Evolutionary conservation across 2,888 invertebrate genomes (phyloP), one percentile per base, ranked within the genome.

Genomic region (Escarpia spicata): DNA sequence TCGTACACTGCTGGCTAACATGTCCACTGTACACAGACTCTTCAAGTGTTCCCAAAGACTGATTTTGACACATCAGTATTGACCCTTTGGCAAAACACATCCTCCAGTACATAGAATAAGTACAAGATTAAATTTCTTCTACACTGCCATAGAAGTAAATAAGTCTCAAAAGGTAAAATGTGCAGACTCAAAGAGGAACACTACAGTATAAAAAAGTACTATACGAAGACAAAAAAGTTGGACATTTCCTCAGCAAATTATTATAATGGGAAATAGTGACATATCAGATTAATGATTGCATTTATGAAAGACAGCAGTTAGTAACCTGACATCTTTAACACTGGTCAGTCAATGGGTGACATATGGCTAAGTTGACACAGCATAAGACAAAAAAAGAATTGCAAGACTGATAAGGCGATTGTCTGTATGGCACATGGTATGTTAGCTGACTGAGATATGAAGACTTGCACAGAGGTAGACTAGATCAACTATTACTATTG

Each of bases 171-270:
- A 26, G 37, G n/a, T 31, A 37, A 91, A 31, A 31, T 26, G 19
- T 91, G 91, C 91, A 91, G n/a, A 91, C 9, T 90, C 90, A 12
- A 90, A 6, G 91, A 31, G 91, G 91, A 12, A 91, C 19, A 31
- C 91, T 91, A 31, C 37, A 90, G 15, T 90, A 90, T 90, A 90
- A 90, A 90, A 90, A 90, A 12, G 90, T 90, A 19, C n/a, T 91
- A 31, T 91, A 91, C 31, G n/a, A 91, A 91, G 31, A 31, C 37
- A 91, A 91, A 4, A 91, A 90, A 90, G 90, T 19, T 9, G 90
- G 12, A 90, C 90, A 90, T 90, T 10, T 90, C 15, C 90, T 90
- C 90, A 90, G 90, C 90, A 90, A 90, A 90, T 90, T 90, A 90
- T 12, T 90, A 9, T 10, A 45, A 45, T 10, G 45, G 8, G 10